Conservation (phyloP, 2,113 vertebrate genomes). For the Nothoprocta perdicaria region DNA sequence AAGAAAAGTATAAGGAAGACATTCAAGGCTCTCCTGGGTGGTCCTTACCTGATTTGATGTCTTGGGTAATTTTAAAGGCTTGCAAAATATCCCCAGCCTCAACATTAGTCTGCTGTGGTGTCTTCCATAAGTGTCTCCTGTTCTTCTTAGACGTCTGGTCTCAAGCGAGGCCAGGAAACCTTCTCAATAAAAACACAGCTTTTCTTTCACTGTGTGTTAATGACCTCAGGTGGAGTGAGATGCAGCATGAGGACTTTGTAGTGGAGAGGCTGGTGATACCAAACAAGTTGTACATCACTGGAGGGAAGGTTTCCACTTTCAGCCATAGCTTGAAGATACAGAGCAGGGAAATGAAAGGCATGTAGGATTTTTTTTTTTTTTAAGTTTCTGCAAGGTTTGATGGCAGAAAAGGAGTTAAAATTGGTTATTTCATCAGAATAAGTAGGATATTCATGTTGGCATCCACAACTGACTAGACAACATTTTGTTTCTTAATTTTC, state of each 20-base stretch:
- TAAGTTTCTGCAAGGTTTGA: neutral
- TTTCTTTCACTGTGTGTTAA: neutral
- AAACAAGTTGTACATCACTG: neutral
- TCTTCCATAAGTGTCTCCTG: neutral
- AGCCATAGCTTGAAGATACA: neutral
- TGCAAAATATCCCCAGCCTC: neutral
- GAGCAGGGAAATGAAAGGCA: neutral
- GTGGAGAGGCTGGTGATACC: neutral
- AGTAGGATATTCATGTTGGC: neutral
- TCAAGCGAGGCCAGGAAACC: neutral
- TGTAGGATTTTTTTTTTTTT: neutral
- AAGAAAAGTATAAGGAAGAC: rapidly evolving
- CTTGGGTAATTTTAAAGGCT: neutral
- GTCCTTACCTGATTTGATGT: neutral
- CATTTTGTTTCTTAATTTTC: neutral
- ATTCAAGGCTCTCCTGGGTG: neutral
- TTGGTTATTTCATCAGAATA: neutral
- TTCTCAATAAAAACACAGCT: neutral
- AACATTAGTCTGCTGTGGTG: neutral
- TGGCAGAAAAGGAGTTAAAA: neutral
- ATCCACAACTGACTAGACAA: too few species aligned
- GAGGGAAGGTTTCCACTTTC: neutral
- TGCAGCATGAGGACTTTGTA: neutral
- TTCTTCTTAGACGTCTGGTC: neutral
- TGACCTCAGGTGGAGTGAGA: neutral